Evolutionary conservation across 2,888 invertebrate species (phyloP).

Genomic region (Sesamia inferens): DNA sequence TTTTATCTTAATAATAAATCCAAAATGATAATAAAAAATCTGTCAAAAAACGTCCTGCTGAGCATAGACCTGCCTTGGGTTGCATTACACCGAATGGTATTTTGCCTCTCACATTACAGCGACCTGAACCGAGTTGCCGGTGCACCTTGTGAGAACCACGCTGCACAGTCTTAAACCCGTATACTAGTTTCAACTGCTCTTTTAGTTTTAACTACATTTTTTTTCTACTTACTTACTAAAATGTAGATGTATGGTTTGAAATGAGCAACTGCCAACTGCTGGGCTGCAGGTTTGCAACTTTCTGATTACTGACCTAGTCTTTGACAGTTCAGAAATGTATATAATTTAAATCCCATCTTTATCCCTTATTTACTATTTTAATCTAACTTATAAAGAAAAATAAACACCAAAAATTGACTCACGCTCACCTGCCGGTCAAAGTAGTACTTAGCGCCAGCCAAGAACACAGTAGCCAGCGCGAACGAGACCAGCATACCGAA

Average conservation of each 20-base stretch:
- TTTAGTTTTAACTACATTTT: too few species aligned
- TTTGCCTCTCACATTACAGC: not conserved
- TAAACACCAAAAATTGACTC: slow-evolving; percentile 42
- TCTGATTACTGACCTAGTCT: too few species aligned
- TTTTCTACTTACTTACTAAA: too few species aligned
- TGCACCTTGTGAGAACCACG: not conserved
- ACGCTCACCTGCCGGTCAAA: slow-evolving; percentile 91
- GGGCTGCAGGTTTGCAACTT: too few species aligned
- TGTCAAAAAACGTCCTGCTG: not conserved
- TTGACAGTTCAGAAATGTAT: too few species aligned
- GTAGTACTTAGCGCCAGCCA: slow-evolving; percentile 93
- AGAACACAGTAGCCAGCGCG: slow-evolving; percentile 92
- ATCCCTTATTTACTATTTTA: not conserved
- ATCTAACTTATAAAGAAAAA: slow-evolving; percentile 6
- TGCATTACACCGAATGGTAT: not conserved
- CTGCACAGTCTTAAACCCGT: not conserved
- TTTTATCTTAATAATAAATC: not conserved
- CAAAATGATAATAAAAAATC: not conserved
- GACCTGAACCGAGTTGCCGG: too few species aligned
- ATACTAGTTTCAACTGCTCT: too few species aligned
- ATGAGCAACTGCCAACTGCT: too few species aligned
- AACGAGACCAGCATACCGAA: slow-evolving; percentile 93
- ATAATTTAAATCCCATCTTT: not conserved
- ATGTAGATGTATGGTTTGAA: too few species aligned
- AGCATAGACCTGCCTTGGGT: too few species aligned